Base-by-base conservation (phyloP, 2,888 invertebrate genomes). In the Mimachlamys varia region DNA sequence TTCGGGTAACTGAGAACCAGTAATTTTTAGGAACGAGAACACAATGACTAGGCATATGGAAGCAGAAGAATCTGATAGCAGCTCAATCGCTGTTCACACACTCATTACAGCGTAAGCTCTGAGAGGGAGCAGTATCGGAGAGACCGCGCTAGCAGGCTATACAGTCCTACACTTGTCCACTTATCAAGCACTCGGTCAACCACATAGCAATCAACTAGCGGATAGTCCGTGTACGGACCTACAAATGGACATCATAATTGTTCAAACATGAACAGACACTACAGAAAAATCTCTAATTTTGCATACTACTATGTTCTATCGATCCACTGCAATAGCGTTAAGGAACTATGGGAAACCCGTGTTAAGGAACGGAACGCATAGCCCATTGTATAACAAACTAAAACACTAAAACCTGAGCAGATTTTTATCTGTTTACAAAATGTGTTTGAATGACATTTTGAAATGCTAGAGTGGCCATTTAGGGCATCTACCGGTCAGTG, bases 181-280 rank as follows among this genome's bases (percentile, higher is more conserved):
- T 19, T 62, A 62, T 62, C 62, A 62, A 62, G 22, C 62, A 22
- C 62, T 62, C 62, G n/a, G 44, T 62, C n/a, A 62, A 62, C 62
- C 62, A 62, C 62, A 53, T 13, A 53, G 53, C 62, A 62, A 62
- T 62, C 62, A 62, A 62, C 22, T 22, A 22, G 17, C 15, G 17
- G 62, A 62, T 62, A 22, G 62, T 62, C 62, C 62, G 62, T n/a
- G 62, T 62, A 62, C 17, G 62, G 62, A 62, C 62, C 17, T 62
- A n/a, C 22, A 62, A 62, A 22, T 62, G 62, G 62, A 62, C 62
- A 62, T 62, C 62, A 62, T 62, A 62, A 62, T 62, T 62, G 62
- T 62, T 44, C 62, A 62, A 62, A 62, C 62, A 7, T 62, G 62
- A 62, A 22, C 22, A 62, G 62, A 22, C 62, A 62, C 19, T 22